Evolutionary conservation across 2,113 vertebrate species (phyloP).

Genomic region (Antennarius striatus): DNA sequence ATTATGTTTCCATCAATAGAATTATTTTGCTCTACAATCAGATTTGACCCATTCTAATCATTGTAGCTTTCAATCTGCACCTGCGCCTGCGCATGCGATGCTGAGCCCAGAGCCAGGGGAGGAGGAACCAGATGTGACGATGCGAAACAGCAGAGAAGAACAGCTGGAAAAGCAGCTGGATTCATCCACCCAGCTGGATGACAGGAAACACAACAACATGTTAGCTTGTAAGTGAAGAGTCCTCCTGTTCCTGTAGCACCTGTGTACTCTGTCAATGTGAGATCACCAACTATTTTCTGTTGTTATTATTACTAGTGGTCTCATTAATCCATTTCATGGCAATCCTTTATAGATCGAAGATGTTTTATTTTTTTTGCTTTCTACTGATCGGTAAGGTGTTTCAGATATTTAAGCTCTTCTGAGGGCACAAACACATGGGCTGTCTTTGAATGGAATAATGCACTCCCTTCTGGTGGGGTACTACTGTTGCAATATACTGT

Average conservation of each 20-base stretch:
- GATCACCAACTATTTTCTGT: not conserved
- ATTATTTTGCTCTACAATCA: not conserved
- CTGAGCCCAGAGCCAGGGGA: conserved; percentile 70
- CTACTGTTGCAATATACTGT: too few relatives aligned
- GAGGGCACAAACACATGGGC: too few relatives aligned
- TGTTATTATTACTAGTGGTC: not conserved
- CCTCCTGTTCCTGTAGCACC: not conserved
- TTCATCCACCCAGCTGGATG: conserved; percentile 80
- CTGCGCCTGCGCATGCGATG: conserved; percentile 66
- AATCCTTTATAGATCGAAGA: too few relatives aligned
- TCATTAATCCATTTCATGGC: not conserved
- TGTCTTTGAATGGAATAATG: too few relatives aligned
- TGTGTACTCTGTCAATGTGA: not conserved
- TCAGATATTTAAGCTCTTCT: too few relatives aligned
- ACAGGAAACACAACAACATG: conserved; percentile 83
- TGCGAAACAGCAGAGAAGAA: conserved; percentile 12
- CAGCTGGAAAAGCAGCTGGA: conserved; percentile 52
- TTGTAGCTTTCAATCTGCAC: conserved; percentile 72
- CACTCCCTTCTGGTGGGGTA: too few relatives aligned
- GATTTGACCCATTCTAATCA: not conserved
- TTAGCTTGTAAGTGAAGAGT: conserved; percentile 79
- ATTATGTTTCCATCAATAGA: too few relatives aligned
- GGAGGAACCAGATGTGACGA: conserved; percentile 11
- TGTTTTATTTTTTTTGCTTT: too few relatives aligned
- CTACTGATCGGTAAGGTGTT: too few relatives aligned